phyloP scores from a whole-genome alignment of 2,113 vertebrate species.

The Turdus rufiventris region DNA sequence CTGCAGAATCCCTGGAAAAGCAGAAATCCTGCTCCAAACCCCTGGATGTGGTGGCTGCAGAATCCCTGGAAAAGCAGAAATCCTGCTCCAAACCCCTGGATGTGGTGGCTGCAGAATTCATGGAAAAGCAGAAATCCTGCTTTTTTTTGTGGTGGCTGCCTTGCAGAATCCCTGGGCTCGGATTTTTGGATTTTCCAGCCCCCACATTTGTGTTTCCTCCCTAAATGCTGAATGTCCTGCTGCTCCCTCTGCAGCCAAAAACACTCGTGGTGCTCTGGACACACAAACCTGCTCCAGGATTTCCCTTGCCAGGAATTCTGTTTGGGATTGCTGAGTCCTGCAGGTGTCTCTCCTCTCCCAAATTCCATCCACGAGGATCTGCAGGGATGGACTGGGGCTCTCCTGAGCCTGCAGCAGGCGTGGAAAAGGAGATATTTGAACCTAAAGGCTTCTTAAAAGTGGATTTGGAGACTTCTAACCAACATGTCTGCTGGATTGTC shows the following conservation, averaged over 20 bases:
- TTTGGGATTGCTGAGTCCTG: constrained; percentile 3
- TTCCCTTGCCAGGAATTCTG: neutral
- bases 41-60: neutral
- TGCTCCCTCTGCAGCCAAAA: neutral
- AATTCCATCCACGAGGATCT: neutral
- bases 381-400: neutral
- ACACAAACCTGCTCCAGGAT: neutral
- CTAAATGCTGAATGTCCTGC: neutral
- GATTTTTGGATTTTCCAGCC: neutral
- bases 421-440: neutral
- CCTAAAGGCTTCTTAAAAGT: neutral
- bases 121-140: neutral
- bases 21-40: neutral
- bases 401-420: neutral
- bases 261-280: neutral
- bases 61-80: neutral
- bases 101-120: neutral
- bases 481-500: too few relatives aligned
- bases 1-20: neutral
- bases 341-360: neutral
- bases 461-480: neutral
- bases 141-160: neutral
- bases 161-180: neutral
- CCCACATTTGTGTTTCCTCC: neutral
- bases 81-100: neutral